Percentiles rank a stretch among this genome's conserved stretches.
These are phyloP conservation scores for Bovichtus variegatus DNA, from an alignment of 2,797 vertebrate species.

Conservation along the genomic window DNA sequence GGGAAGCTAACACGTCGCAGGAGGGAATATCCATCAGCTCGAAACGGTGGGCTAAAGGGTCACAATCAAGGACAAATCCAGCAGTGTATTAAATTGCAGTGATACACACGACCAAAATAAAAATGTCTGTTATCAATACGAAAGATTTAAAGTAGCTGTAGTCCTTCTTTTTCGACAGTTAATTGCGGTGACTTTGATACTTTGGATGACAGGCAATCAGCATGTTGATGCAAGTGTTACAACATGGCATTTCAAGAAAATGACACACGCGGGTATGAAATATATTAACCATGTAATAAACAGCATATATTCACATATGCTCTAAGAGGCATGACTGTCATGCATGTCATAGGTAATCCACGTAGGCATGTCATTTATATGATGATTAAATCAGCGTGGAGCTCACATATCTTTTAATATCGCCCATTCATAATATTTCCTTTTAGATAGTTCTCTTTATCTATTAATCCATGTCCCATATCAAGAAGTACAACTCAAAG, in stretches of 20 bases:
- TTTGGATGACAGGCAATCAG: slow-evolving; percentile 33
- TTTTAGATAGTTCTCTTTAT: neutral
- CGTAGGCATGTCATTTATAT: neutral
- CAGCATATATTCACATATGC: neutral
- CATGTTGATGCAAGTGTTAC: slow-evolving; percentile 22
- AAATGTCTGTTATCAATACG: slow-evolving; percentile 46
- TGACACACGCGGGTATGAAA: neutral
- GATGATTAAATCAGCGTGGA: neutral
- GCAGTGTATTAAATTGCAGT: slow-evolving; percentile 66
- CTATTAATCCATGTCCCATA: neutral
- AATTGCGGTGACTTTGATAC: slow-evolving; percentile 40
- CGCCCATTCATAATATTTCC: slow-evolving; percentile 1
- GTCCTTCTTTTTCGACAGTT: slow-evolving; percentile 31
- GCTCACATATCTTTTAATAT: neutral
- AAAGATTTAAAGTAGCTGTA: slow-evolving; percentile 42
- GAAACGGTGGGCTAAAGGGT: slow-evolving; percentile 51
- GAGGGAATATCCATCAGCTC: slow-evolving; percentile 34
- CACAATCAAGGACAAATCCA: slow-evolving; percentile 63
- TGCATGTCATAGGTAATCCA: neutral
- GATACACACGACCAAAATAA: slow-evolving; percentile 51
- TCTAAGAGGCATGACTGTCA: neutral
- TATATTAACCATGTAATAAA: neutral
- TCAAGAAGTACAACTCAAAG: slow-evolving; percentile 36
- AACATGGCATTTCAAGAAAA: slow-evolving; percentile 11
- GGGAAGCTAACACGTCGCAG: slow-evolving; percentile 33